Conservation (phyloP, 35 echinoderm and acorn worm genomes). For the Apostichopus parvimensis region DNA sequence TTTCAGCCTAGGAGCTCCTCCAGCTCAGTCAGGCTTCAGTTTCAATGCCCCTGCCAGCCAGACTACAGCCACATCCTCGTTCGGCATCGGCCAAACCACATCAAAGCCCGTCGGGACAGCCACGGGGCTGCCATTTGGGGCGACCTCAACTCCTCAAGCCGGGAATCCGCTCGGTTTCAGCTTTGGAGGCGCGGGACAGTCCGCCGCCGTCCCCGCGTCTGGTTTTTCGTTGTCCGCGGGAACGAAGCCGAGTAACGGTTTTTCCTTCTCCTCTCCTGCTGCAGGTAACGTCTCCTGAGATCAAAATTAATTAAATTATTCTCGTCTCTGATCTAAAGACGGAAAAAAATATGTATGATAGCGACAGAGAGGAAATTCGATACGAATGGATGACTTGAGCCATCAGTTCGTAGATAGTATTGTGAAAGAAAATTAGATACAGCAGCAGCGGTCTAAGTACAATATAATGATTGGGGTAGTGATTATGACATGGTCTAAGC, state of each 20-base stretch:
- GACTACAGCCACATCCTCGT: background rate
- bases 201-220: background rate
- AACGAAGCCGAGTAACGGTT: background rate
- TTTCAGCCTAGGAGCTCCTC: background rate
- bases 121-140: background rate
- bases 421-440: no score
- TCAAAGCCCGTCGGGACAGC: background rate
- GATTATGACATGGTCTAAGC: no score
- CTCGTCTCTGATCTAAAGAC: no score
- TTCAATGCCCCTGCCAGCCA: background rate
- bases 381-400: no score
- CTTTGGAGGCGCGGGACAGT: background rate
- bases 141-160: background rate
- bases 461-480: no score
- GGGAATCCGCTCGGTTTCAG: background rate
- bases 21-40: background rate
- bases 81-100: background rate
- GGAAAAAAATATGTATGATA: no score
- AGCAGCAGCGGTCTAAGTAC: no score
- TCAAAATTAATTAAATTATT: background rate
- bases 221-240: conserved; percentile 19
- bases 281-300: background rate
- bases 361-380: no score
- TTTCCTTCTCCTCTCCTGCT: background rate
- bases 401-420: no score